Conservation (phyloP, 2,888 invertebrate genomes). For the Torymus tubicola region DNA sequence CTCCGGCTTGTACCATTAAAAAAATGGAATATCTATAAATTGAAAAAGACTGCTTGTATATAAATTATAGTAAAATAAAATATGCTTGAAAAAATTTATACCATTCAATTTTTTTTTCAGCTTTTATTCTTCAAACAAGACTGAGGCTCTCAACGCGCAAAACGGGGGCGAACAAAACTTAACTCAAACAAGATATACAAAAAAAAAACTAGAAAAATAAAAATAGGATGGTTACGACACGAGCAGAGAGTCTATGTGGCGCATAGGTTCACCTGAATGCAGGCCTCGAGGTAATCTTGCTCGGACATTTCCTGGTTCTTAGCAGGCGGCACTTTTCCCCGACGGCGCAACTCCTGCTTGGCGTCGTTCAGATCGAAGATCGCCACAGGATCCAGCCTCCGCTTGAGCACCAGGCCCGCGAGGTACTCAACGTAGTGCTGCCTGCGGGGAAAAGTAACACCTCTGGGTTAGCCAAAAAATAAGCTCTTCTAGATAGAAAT, state of each 20-base stretch:
- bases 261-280: conserved; percentile 84
- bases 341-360: conserved; percentile 90
- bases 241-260: conserved; percentile 56
- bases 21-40: no score
- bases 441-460: conserved; percentile 80
- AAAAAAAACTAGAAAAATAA: background rate
- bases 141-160: background rate
- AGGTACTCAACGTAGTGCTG: conserved; percentile 97
- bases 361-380: conserved; percentile 93
- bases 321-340: conserved; percentile 90
- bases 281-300: conserved; percentile 89
- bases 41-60: no score
- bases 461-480: background rate
- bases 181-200: background rate
- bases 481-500: conserved; percentile 18
- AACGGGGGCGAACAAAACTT: background rate
- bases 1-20: no score
- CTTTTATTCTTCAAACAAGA: conserved; percentile 8
- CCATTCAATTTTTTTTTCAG: background rate
- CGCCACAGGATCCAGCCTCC: conserved; percentile 91
- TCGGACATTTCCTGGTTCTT: conserved; percentile 90
- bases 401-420: conserved; percentile 89
- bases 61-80: no score
- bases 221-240: conserved; percentile 34
- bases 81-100: no score